Evolutionary conservation across 2,797 vertebrate genomes (phyloP).

Genomic region (Hybognathus amarus): DNA sequence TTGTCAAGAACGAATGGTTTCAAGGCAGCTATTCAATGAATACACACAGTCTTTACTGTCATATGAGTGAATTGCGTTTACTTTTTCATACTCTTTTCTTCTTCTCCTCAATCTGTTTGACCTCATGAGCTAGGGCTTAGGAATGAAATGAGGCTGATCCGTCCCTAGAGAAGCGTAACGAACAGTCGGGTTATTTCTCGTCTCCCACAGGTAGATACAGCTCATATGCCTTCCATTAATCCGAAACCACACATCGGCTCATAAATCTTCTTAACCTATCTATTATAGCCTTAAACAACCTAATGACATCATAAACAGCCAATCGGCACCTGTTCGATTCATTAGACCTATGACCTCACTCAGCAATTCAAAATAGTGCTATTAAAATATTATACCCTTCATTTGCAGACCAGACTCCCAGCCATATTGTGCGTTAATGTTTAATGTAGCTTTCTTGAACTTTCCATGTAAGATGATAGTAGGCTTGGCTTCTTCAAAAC

Average conservation of each 20-base stretch:
- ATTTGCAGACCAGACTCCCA: not conserved
- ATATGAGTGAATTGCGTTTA: not conserved
- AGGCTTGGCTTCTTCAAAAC: slow-evolving; percentile 15
- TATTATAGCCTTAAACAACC: not conserved
- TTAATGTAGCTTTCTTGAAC: not conserved
- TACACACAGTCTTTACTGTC: not conserved
- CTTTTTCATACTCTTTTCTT: not conserved
- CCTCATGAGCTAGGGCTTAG: slow-evolving; percentile 5
- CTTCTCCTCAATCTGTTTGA: slow-evolving; percentile 15
- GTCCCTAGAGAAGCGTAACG: slow-evolving; percentile 31
- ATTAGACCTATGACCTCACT: slow-evolving; percentile 6
- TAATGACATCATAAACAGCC: slow-evolving; percentile 18
- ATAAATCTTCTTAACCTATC: not conserved
- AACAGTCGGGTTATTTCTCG: slow-evolving; percentile 17
- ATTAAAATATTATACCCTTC: not conserved
- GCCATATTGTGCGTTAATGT: not conserved
- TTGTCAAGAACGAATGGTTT: not conserved
- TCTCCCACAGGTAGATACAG: slow-evolving; percentile 33
- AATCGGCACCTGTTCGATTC: slow-evolving; percentile 23
- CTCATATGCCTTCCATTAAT: slow-evolving; percentile 32
- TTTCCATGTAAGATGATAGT: not conserved
- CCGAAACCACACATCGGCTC: not conserved
- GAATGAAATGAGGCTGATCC: slow-evolving; percentile 38
- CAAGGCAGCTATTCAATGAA: not conserved
- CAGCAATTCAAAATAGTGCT: not conserved